Base-by-base conservation (phyloP, 2,797 vertebrate species). In the Coregonus suidteri region DNA sequence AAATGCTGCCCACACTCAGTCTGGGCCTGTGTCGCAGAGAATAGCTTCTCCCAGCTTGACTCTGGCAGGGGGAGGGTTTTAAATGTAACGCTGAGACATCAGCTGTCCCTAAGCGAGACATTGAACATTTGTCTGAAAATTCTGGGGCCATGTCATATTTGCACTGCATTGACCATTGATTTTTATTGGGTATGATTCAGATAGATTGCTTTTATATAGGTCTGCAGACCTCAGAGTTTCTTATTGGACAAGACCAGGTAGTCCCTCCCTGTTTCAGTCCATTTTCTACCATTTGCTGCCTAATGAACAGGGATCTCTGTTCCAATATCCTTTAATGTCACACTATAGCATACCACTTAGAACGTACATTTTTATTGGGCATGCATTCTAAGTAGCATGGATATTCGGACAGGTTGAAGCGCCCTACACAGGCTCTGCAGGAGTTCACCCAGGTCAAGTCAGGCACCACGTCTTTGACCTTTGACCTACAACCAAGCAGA, bases 61-160 rank as follows among this genome's bases (percentile, higher is more conserved):
- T 4, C 59, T 52, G 34, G 37, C 59, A 70, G 56, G 37, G 65
- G 31, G 4, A 71, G 4, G 20, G 41, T 13, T 74, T 16, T 41
- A 31, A 37, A 56, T 52, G 62, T 18, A 30, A 81, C 67, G 62
- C 37, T 81, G 20, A 68, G 77, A 88, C 67, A 35, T 52, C 59
- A 79, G 65, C 31, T 77, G 82, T 82, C 88, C 82, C 79, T 16
- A 31, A 80, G 77, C 78, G 78, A 81, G 83, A 80, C 47, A 31
- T 77, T 41, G 76, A 82, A 88, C 75, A 82, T 59, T 59, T 75
- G 72, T 79, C 53, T 6, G 81, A 79, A 71, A 71, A 73, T 84
- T 80, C 5, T 81, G 88, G 78, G 93, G 91, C 89, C 91, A 93
- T 75, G 73, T 75, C 73, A 54, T 91, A 86, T 89, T 92, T 91